These are phyloP conservation scores for Camptogramma bilineatum DNA, from an alignment of 2,888 invertebrate species.

Conservation along the genomic window DNA sequence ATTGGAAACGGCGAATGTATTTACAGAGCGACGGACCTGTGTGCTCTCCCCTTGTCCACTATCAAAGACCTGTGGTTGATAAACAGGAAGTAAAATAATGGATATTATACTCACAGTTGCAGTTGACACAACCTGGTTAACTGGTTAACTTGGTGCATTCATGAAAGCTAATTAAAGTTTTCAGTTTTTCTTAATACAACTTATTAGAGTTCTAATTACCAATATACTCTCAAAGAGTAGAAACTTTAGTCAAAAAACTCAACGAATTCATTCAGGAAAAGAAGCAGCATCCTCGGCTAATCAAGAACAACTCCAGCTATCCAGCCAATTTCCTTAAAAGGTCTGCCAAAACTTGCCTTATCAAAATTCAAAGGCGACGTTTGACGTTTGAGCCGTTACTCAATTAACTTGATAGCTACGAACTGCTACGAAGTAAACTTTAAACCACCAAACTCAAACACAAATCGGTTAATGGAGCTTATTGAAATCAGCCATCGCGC, in stretches of 20 bases:
- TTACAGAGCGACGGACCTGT: constrained; percentile 73
- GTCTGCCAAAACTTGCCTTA: constrained; percentile 44
- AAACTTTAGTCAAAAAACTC: not conserved
- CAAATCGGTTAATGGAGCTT: constrained; percentile 82
- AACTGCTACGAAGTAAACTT: constrained; percentile 62
- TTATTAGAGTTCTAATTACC: too few relatives aligned
- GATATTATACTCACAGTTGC: constrained; percentile 13
- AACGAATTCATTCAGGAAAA: constrained; percentile 8
- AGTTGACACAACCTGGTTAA: not conserved
- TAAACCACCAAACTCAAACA: constrained; percentile 67
- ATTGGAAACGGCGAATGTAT: constrained; percentile 76
- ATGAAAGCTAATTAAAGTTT: too few relatives aligned
- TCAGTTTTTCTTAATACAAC: too few relatives aligned
- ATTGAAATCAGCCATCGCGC: constrained; percentile 73
- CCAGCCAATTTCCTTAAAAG: constrained; percentile 39
- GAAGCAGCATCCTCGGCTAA: constrained; percentile 8
- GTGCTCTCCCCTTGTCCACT: constrained; percentile 69
- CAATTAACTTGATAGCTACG: constrained; percentile 63
- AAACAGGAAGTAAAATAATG: constrained; percentile 19
- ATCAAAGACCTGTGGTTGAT: constrained; percentile 60
- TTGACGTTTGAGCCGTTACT: constrained; percentile 56
- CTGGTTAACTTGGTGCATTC: not conserved
- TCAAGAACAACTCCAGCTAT: constrained; percentile 24
- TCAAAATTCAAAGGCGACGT: constrained; percentile 47
- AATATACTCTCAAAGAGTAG: not conserved